Evolutionary conservation across 1,140 invertebrate species (phyloP), one percentile per base, ranked within the genome.

Genomic region (Philopotamus ludificatus): DNA sequence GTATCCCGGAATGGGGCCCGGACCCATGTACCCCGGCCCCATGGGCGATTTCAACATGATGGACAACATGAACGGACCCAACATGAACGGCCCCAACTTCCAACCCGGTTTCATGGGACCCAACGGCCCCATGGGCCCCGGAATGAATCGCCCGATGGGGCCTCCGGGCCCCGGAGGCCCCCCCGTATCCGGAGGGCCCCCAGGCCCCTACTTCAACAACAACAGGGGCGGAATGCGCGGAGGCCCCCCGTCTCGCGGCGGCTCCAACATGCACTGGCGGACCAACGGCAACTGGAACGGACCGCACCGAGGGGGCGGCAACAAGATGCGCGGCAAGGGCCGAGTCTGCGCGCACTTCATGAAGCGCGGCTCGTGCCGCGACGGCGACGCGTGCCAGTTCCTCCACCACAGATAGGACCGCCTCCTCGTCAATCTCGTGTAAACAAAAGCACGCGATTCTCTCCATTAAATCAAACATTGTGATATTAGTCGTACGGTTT

Each of bases 331-430:
- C 0, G 82, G 83, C 21, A 75, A 78, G 22, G 73, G 75, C 3
- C 74, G 78, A 51, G 72, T 90, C 10, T 93, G 90, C 74, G 86
- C 88, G 72, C 88, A 90, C 72, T 90, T 91, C 71, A 85, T 87
- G 72, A 87, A 88, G 71, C 84, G 84, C 70, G 89, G 90, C 1
- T 89, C 84, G 63, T 93, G 90, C 76, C 78, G 89, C 57, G 83
- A 89, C 72, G 87, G 88, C 16, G 88, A 89, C 61, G 88, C 87
- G 69, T 93, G 90, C 75, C 84, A 87, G 50, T 92, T 87, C 74
- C 76, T 91, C 68, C 90, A 92, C 81, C 88, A 88, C 20, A 85
- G n/a, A n/a, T n/a, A n/a, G n/a, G n/a, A n/a, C n/a, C n/a, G n/a
- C n/a, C n/a, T n/a, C n/a, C n/a, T n/a, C n/a, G n/a, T n/a, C n/a